phyloP scores from a whole-genome alignment of 2,888 invertebrate genomes.

The Ischnus inquisitorius region DNA sequence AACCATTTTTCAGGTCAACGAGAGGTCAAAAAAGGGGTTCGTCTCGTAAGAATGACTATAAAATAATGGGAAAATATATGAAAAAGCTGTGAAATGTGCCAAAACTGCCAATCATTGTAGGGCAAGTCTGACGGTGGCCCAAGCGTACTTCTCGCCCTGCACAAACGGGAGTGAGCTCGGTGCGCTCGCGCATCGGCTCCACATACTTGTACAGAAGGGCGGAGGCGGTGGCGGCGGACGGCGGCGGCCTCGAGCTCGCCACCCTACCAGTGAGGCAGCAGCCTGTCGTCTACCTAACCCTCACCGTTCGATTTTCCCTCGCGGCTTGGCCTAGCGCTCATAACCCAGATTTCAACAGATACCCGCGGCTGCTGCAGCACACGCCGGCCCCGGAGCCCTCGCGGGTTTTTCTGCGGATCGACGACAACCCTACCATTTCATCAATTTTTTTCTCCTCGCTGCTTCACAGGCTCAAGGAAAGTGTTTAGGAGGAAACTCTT shows the following conservation, averaged over 20 bases:
- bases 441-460: not conserved
- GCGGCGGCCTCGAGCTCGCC: constrained; percentile 59
- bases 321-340: constrained; percentile 81
- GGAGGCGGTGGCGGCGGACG: constrained; percentile 46
- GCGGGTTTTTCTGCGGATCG: constrained; percentile 42
- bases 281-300: constrained; percentile 73
- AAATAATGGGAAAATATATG: not conserved
- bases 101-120: not conserved
- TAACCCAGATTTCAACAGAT: constrained; percentile 82
- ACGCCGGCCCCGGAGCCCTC: constrained; percentile 33
- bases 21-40: not conserved
- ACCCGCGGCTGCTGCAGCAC: constrained; percentile 65
- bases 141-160: not conserved
- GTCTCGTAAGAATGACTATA: not conserved
- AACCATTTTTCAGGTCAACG: too few species aligned
- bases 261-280: constrained; percentile 51
- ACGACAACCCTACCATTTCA: constrained; percentile 20
- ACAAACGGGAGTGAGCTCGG: constrained; percentile 38
- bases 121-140: not conserved
- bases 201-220: constrained; percentile 45
- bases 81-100: not conserved
- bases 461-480: not conserved
- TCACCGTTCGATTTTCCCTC: constrained; percentile 81
- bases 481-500: too few species aligned
- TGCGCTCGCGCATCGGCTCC: constrained; percentile 59